Conservation (phyloP, 2,113 vertebrate genomes). For the Tyrannus savana region DNA sequence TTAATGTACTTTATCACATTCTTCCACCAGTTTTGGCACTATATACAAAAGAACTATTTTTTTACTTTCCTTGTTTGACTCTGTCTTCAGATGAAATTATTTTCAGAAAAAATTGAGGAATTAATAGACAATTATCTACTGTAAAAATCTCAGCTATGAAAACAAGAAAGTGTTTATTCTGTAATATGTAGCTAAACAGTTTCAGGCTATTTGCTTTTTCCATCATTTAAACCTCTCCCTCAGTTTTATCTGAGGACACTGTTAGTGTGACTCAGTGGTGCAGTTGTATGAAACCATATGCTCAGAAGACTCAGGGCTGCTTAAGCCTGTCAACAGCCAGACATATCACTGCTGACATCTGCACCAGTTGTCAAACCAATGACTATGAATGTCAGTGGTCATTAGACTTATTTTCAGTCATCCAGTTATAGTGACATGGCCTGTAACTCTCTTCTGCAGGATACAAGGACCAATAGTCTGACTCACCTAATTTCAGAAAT, state of each 20-base stretch:
- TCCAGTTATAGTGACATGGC: not conserved
- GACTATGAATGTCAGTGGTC: conserved; percentile 45
- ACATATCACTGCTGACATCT: conserved; percentile 45
- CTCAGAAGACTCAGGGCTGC: conserved; percentile 5
- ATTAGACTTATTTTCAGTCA: conserved; percentile 50
- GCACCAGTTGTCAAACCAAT: not conserved
- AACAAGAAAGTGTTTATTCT: not conserved
- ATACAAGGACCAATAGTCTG: not conserved
- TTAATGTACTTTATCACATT: not conserved
- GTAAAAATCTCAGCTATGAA: not conserved
- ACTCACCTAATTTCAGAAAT: conserved; percentile 10
- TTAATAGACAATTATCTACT: not conserved
- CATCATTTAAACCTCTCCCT: not conserved
- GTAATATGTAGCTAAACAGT: not conserved
- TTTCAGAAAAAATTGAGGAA: not conserved
- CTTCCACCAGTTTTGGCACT: not conserved
- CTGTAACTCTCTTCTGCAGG: not conserved
- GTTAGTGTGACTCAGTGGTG: not conserved
- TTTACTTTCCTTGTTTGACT: not conserved
- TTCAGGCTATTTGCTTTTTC: not conserved
- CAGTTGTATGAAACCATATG: conserved; percentile 38
- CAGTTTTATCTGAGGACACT: not conserved
- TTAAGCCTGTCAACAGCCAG: conserved; percentile 35
- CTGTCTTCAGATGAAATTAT: not conserved
- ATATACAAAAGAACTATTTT: not conserved